Percentiles rank a stretch among this genome's conserved stretches.
phyloP scores from a whole-genome alignment of 2,113 vertebrate species.

The Paratilapia polleni region DNA sequence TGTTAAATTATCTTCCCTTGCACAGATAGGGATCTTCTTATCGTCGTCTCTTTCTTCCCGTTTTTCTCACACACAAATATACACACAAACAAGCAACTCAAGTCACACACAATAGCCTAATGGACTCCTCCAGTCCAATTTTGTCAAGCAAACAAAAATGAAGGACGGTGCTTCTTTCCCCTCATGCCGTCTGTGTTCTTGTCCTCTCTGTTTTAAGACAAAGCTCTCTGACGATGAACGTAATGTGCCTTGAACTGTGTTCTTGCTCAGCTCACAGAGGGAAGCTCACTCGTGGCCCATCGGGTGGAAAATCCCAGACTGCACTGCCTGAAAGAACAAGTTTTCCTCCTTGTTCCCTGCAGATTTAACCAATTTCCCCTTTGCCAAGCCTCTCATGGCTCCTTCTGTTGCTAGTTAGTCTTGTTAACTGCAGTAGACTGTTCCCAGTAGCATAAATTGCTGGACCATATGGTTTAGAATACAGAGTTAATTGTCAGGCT shows the following conservation, averaged over 20 bases:
- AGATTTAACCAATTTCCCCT: slow-evolving; percentile 61
- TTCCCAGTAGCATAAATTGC: slow-evolving; percentile 42
- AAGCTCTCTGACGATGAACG: slow-evolving; percentile 59
- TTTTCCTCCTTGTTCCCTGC: slow-evolving; percentile 42
- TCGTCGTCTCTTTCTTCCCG: not conserved
- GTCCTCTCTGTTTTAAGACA: slow-evolving; percentile 48
- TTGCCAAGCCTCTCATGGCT: slow-evolving; percentile 50
- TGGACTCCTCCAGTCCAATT: slow-evolving; percentile 53
- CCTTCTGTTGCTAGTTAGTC: slow-evolving; percentile 63
- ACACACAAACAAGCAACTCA: slow-evolving; percentile 1
- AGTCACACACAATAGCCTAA: slow-evolving; percentile 26
- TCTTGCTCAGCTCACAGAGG: slow-evolving; percentile 52
- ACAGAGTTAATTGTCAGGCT: slow-evolving; percentile 30
- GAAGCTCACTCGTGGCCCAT: slow-evolving; percentile 56
- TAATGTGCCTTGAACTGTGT: slow-evolving; percentile 54
- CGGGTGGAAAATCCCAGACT: slow-evolving; percentile 64
- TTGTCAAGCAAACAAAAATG: slow-evolving; percentile 55
- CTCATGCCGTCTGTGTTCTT: slow-evolving; percentile 35
- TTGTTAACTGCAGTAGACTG: slow-evolving; percentile 54
- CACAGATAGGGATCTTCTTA: not conserved
- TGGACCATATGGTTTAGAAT: slow-evolving; percentile 60
- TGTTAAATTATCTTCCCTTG: not conserved
- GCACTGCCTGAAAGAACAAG: slow-evolving; percentile 39
- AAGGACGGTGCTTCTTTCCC: slow-evolving; percentile 24
- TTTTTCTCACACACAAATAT: slow-evolving; percentile 3